Evolutionary conservation across 1,140 invertebrate genomes (phyloP), one percentile per base, ranked within the genome.

Genomic region (Microplitis demolitor): DNA sequence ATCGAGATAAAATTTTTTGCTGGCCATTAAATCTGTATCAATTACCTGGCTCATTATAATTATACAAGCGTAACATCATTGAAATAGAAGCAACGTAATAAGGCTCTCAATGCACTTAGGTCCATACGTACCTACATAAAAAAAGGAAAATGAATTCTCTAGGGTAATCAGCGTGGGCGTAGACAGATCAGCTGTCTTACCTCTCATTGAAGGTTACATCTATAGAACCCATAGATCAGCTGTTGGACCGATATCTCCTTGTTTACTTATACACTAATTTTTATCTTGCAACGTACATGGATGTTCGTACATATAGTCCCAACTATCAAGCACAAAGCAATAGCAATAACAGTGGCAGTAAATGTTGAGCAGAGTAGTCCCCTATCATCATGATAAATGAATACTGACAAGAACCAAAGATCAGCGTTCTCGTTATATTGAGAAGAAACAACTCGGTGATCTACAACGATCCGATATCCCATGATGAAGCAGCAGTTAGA

Each of bases 111-210:
- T 8, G 39, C 6, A 11, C 39, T 45, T 45, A 45, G 5, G 5
- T 45, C 5, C 39, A 9, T 45, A 45, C 5, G 33, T 24, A n/a
- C 13, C 13, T 34, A 62, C 34, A 31, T 62, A 66, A 5, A 3
- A 37, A 33, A 53, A 11, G 24, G 61, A 34, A 71, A 72, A 75
- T 64, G 72, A 74, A 76, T 54, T 69, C 71, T 76, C 74, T 5
- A 37, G 74, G 74, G 74, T 76, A 76, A 76, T 76, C 74, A 76
- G 39, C 61, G 39, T 33, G 11, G 45, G 58, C 71, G 45, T 34
- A 37, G 16, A 13, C 37, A 5, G 66, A 73, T 73, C 69, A 71
- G 73, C 74, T 72, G 74, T 72, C 69, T 33, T 39, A 8, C 58
- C 35, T 6, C 33, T 37, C 2, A 11, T 9, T 45, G 39, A 6